A percentile compares a stretch with the other conserved stretches of the same genome.
Evolutionary conservation across 1,140 invertebrate species (phyloP).

Genomic region (Trissolcus basalis): DNA sequence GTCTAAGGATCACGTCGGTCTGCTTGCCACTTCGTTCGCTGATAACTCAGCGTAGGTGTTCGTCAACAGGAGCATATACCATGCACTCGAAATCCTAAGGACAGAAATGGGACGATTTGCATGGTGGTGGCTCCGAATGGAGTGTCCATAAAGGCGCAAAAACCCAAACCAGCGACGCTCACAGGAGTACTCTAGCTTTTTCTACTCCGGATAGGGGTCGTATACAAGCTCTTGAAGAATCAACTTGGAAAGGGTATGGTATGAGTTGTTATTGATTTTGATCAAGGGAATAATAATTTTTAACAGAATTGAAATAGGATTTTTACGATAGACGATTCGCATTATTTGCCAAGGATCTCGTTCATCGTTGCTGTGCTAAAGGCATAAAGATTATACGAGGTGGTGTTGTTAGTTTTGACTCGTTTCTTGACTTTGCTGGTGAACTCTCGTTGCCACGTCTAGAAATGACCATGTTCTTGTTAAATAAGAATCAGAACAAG

Average conservation of each 20-base stretch:
- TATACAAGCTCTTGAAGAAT: conserved; percentile 80
- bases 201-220: conserved; percentile 90
- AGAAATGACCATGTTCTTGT: no score
- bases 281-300: no score
- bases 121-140: conserved; percentile 97
- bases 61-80: conserved; percentile 95
- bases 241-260: no score
- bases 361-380: conserved; percentile 94
- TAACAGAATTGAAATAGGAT: conserved; percentile 74
- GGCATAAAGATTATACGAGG: conserved; percentile 88
- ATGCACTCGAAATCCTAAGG: conserved; percentile 93
- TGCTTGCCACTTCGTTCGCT: conserved; percentile 80
- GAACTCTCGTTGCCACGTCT: conserved; percentile 95
- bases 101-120: conserved; percentile 96
- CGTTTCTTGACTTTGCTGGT: conserved; percentile 83
- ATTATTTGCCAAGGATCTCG: conserved; percentile 94
- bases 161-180: conserved; percentile 91
- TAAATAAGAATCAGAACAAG: no score
- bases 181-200: conserved; percentile 90
- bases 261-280: no score
- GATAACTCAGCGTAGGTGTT: conserved; percentile 85
- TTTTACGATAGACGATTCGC: conserved; percentile 87
- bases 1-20: conserved; percentile 89
- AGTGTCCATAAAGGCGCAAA: conserved; percentile 94
- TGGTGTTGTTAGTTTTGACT: conserved; percentile 77